Evolutionary conservation across 2,113 vertebrate species (phyloP).

Genomic region (Balaeniceps rex): DNA sequence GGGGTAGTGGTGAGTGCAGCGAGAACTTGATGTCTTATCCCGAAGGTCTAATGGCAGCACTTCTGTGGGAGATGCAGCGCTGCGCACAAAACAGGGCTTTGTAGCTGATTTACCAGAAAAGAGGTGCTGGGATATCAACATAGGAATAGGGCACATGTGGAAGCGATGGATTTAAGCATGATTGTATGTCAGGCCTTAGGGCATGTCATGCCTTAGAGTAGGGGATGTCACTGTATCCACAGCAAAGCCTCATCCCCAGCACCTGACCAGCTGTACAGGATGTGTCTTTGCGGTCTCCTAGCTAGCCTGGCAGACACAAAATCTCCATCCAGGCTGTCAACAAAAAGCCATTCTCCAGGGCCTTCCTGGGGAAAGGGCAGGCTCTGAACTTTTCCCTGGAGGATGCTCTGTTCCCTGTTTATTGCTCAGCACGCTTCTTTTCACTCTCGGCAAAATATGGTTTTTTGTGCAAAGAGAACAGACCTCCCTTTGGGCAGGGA

Average conservation of each 20-base stretch:
- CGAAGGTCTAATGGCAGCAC: not conserved
- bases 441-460: not conserved
- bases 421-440: not conserved
- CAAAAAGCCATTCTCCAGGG: slow-evolving; percentile 26
- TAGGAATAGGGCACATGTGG: accelerated
- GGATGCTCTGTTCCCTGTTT: not conserved
- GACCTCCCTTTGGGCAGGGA: slow-evolving; percentile 56
- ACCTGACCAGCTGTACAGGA: slow-evolving; percentile 17
- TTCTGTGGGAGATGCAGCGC: not conserved
- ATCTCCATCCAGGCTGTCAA: not conserved
- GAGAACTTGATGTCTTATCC: not conserved
- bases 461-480: slow-evolving; percentile 14
- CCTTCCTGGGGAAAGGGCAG: slow-evolving; percentile 39
- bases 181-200: not conserved
- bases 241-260: not conserved
- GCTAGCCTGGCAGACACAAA: not conserved
- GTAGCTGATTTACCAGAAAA: not conserved
- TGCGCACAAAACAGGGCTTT: accelerated
- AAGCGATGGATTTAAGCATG: not conserved
- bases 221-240: not conserved
- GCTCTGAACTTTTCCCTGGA: not conserved
- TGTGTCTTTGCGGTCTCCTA: not conserved
- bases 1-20: not conserved
- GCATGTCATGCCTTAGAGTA: not conserved
- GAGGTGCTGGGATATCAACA: not conserved